Evolutionary conservation across 2,888 invertebrate species (phyloP), one percentile per base, ranked within the genome.

Genomic region (Miltochrista miniata): DNA sequence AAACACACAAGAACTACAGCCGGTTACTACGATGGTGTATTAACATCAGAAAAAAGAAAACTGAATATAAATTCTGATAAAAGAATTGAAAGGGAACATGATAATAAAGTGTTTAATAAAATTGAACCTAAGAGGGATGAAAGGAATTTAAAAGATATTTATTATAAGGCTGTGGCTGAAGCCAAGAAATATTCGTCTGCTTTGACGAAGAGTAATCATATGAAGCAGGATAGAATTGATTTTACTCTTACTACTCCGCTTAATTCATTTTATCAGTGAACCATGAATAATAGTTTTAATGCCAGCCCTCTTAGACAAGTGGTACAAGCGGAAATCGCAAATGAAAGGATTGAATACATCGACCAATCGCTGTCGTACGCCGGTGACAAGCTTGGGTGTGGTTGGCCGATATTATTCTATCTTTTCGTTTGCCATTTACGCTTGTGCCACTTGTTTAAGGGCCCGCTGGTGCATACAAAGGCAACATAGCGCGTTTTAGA

Each of bases 81-180:
- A 8, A 2, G 2, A 1, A 44, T 12, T 5, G 18, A 33, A 9
- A 43, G 4, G 29, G 35, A 44, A 37, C 10, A 24, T 3, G 2
- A 8, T 9, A 44, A 13, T 11, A 44, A 35, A 1, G 80, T 79
- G 4, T 73, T 79, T 0, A 81, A 76, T 15, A 52, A 52, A 1
- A 54, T 52, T 18, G 39, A 13, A 0, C 47, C 44, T 29, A 37
- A 12, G 7, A 50, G 35, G 13, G 14, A 15, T 2, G 49, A 40
- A 7, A 74, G 76, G 18, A 81, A 81, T 56, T 48, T 82, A 0
- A 66, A 70, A 53, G 79, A 84, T 50, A 71, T 83, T 0, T 82
- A 83, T 40, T 80, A 72, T 33, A 76, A 71, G 54, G 80, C 82
- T 0, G 8, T 83, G 0, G 65, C 59, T 2, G 79, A 79, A 4